Conservation (phyloP, 1,140 invertebrate genomes). For the Sycophila sp. region DNA sequence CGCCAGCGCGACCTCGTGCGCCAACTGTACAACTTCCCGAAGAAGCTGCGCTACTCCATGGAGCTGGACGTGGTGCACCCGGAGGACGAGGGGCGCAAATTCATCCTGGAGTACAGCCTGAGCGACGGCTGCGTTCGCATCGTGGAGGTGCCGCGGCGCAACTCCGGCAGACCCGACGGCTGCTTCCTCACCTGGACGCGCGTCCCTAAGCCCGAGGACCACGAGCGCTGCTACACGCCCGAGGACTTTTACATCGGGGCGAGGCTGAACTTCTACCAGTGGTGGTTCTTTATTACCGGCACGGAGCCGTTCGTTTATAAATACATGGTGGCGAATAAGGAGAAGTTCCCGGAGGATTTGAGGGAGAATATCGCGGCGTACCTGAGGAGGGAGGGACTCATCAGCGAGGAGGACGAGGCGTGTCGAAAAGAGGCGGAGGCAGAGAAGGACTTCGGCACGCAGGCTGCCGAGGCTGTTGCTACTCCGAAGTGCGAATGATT, state of each 20-base stretch:
- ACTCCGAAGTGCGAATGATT: too few species aligned
- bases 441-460: too few species aligned
- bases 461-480: too few species aligned
- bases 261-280: constrained; percentile 72
- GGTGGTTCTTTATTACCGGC: constrained; percentile 74
- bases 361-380: constrained; percentile 72
- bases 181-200: constrained; percentile 76
- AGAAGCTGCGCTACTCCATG: constrained; percentile 74
- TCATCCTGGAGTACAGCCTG: constrained; percentile 75
- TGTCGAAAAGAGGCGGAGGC: background rate
- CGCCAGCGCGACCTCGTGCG: constrained; percentile 71
- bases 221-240: constrained; percentile 71
- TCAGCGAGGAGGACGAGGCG: constrained; percentile 61
- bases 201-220: constrained; percentile 71
- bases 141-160: constrained; percentile 70
- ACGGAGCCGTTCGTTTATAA: constrained; percentile 76
- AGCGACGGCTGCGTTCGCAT: constrained; percentile 72
- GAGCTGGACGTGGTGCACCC: constrained; percentile 74
- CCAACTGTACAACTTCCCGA: constrained; percentile 71
- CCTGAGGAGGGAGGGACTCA: constrained; percentile 69
- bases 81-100: constrained; percentile 73
- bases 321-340: constrained; percentile 75
- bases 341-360: constrained; percentile 73
- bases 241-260: constrained; percentile 76
- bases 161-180: constrained; percentile 77